These are phyloP conservation scores for Diaphora mendica DNA, from an alignment of 2,888 invertebrate genomes.

Conservation along the genomic window DNA sequence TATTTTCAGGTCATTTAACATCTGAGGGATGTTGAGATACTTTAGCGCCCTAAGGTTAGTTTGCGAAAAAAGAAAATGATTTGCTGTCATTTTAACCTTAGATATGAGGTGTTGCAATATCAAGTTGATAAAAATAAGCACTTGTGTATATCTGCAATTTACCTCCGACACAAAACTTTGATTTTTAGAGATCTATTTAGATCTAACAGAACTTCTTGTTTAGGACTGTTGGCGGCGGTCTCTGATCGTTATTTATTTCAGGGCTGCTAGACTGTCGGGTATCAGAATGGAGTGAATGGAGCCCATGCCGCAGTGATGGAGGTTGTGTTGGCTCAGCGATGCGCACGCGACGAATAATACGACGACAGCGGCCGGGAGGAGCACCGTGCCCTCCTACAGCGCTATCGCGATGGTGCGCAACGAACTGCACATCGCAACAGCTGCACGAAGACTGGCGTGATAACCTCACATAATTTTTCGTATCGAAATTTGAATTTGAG, in stretches of 20 bases:
- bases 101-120: neutral
- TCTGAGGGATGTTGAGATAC: conserved; percentile 29
- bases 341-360: conserved; percentile 91
- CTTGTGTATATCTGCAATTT: neutral
- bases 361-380: conserved; percentile 93
- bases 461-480: conserved; percentile 76
- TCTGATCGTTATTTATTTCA: conserved; percentile 38
- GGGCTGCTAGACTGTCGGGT: conserved; percentile 93
- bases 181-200: neutral
- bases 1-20: conserved; percentile 44
- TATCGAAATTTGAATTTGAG: conserved; percentile 30
- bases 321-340: conserved; percentile 96
- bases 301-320: conserved; percentile 94
- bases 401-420: conserved; percentile 96
- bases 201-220: neutral
- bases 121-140: no score
- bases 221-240: neutral
- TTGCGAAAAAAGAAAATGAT: conserved; percentile 25
- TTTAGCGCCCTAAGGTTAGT: conserved; percentile 22
- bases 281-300: conserved; percentile 95
- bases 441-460: conserved; percentile 74
- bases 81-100: neutral
- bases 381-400: conserved; percentile 93
- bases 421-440: conserved; percentile 78
- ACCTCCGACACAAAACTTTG: neutral